Conservation (phyloP, 2,113 vertebrate species). For the Syrrhaptes paradoxus region DNA sequence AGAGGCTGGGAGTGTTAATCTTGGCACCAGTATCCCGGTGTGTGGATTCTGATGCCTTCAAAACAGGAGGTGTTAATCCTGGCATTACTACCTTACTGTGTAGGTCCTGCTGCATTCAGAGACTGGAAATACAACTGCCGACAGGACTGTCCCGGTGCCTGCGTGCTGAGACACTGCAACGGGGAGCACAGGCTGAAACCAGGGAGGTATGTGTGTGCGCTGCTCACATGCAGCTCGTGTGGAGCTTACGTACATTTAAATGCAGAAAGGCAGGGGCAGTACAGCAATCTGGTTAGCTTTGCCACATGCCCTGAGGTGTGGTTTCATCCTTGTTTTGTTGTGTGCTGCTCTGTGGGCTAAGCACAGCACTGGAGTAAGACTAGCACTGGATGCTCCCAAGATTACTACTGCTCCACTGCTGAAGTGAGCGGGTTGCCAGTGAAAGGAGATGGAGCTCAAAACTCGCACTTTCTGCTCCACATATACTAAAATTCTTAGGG, state of each 20-base stretch:
- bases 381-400: not conserved
- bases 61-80: constrained; percentile 36
- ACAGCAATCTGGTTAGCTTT: not conserved
- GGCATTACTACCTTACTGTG: not conserved
- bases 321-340: not conserved
- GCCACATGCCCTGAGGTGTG: not conserved
- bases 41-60: not conserved
- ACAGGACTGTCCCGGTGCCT: not conserved
- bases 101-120: constrained; percentile 12
- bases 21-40: constrained; percentile 11
- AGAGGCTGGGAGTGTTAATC: constrained; percentile 32
- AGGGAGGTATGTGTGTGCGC: too few species aligned
- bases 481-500: not conserved
- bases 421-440: not conserved
- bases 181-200: not conserved
- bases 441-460: not conserved
- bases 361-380: not conserved
- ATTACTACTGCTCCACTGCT: not conserved
- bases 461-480: not conserved
- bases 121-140: not conserved
- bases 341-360: not conserved
- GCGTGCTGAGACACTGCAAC: not conserved
- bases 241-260: not conserved
- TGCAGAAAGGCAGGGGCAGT: not conserved
- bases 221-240: not conserved